Conservation (phyloP, 2,797 vertebrate genomes). For the Ctenopoma kingsleyae region DNA sequence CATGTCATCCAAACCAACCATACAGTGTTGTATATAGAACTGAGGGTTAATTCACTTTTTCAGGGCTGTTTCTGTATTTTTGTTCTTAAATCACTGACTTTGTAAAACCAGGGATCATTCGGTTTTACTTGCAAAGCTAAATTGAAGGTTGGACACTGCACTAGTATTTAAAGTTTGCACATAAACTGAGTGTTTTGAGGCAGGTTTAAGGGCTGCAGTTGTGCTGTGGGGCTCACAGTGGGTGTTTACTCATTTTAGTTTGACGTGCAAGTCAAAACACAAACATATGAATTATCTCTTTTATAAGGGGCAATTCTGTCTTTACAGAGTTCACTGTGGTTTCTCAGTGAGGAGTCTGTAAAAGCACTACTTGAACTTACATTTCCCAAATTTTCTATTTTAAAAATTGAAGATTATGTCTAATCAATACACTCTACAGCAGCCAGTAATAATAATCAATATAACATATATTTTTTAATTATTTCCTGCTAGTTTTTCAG, state of each 20-base stretch:
- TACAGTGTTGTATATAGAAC: conserved; percentile 62
- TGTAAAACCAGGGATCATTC: conserved; percentile 51
- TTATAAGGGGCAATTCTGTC: conserved; percentile 60
- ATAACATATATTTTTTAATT: not conserved
- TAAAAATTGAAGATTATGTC: not conserved
- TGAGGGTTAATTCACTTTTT: conserved; percentile 57
- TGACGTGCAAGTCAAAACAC: conserved; percentile 63
- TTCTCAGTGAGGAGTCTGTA: conserved; percentile 28
- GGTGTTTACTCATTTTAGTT: conserved; percentile 62
- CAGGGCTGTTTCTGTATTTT: conserved; percentile 54
- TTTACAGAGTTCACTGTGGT: conserved; percentile 52
- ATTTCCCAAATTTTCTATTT: not conserved
- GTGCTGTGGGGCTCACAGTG: conserved; percentile 38
- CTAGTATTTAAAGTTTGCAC: conserved; percentile 73
- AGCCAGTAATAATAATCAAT: not conserved
- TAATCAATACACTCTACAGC: not conserved
- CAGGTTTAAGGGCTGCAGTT: conserved; percentile 44
- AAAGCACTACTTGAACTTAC: conserved; percentile 1
- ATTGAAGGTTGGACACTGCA: conserved; percentile 62
- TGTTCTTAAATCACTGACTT: conserved; percentile 66
- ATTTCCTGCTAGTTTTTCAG: conserved; percentile 12
- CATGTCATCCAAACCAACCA: conserved; percentile 49
- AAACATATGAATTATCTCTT: conserved; percentile 73
- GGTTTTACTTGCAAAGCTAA: conserved; percentile 50
- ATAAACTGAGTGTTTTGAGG: conserved; percentile 64